These are phyloP conservation scores for Odontamblyopus rebecca DNA, from an alignment of 2,797 vertebrate species.

Conservation along the genomic window DNA sequence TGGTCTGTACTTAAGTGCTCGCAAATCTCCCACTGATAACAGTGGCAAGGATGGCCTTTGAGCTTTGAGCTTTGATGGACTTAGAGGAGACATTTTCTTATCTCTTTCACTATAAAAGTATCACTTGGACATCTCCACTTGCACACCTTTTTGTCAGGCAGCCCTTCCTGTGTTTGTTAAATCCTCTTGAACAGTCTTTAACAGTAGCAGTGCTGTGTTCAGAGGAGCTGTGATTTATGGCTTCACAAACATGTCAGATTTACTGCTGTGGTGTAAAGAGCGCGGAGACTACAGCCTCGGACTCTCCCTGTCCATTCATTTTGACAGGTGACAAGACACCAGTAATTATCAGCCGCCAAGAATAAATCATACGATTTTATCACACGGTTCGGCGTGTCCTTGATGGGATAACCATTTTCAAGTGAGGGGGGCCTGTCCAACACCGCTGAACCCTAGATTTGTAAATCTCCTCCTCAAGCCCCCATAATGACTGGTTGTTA, in stretches of 20 bases:
- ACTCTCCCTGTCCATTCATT: constrained; percentile 75
- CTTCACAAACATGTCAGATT: constrained; percentile 74
- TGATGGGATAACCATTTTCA: constrained; percentile 81
- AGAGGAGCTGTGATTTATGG: constrained; percentile 59
- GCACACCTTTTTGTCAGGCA: constrained; percentile 44
- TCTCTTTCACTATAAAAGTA: constrained; percentile 17
- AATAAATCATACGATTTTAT: constrained; percentile 83
- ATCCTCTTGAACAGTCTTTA: constrained; percentile 44
- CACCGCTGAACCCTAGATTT: constrained; percentile 73
- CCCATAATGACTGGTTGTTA: constrained; percentile 83
- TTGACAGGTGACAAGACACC: constrained; percentile 80
- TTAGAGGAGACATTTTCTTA: constrained; percentile 2
- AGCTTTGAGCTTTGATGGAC: constrained; percentile 9
- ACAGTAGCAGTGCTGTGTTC: constrained; percentile 43
- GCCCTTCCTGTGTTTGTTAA: constrained; percentile 48
- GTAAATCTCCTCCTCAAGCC: constrained; percentile 73
- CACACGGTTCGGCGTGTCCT: constrained; percentile 60
- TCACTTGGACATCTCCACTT: constrained; percentile 18
- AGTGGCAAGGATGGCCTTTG: background rate
- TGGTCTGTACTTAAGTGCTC: constrained; percentile 8
- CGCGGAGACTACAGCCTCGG: constrained; percentile 64
- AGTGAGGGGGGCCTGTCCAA: constrained; percentile 66
- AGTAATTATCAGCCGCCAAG: constrained; percentile 83
- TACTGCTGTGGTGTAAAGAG: constrained; percentile 66
- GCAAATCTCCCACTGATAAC: constrained; percentile 1